Base-by-base conservation (phyloP, 2,113 vertebrate genomes). In the Xenopus laevis region DNA sequence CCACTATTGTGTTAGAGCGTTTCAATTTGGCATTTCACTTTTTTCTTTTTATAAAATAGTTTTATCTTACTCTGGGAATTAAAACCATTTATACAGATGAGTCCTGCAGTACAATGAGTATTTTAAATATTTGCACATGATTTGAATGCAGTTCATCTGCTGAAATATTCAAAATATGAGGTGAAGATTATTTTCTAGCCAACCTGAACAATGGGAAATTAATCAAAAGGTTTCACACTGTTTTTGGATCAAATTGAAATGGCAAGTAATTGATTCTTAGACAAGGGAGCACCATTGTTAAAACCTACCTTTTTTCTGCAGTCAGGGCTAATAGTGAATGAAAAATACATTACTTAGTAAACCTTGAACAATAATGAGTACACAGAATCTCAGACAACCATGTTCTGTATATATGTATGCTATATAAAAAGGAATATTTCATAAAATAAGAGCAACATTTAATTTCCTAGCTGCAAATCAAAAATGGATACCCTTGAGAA, bases 211-310 rank as follows among this genome's bases (percentile, higher is more conserved):
- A 77, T 77, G 47, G 45, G 59, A 70, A 77, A 77, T 77, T 77
- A 70, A 70, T 77, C 74, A 77, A 70, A 40, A 70, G 74, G 59
- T 27, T 70, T 69, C 67, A 64, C 47, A 64, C 47, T 77, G 74
- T 77, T 77, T 77, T 67, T 70, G 30, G 66, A 77, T 77, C 74
- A 69, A 69, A 77, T 70, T 70, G 74, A 77, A 77, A 70, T 70
- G 59, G 74, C 59, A 77, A 62, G 74, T 77, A 77, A 77, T 77
- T 77, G 74, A 70, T 77, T 77, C 46, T 64, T 62, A 70, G 73
- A 69, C 66, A 69, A 45, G 67, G 46, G 66, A 69, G 30, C 27
- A 47, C 58, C 64, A 69, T 70, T 77, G 66, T 77, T 70, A 70
- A 77, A 59, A 70, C 52, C 47, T 47, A 18, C 46, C 66, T 69